phyloP scores from a whole-genome alignment of 2,797 vertebrate genomes.

The Menidia menidia region DNA sequence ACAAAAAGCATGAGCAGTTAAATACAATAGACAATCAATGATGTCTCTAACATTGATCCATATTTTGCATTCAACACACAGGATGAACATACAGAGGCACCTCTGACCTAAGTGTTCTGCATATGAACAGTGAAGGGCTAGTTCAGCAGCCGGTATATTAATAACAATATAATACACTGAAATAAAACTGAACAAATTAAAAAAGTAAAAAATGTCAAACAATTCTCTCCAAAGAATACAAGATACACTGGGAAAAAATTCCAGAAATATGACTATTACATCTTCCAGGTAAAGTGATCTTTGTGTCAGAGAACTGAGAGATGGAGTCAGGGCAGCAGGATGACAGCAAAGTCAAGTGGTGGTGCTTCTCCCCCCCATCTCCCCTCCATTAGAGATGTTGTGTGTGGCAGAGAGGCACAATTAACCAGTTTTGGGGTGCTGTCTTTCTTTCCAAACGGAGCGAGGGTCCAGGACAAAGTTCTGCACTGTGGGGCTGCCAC shows the following conservation, averaged over 20 bases:
- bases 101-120: constrained; percentile 84
- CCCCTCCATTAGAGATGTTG: constrained; percentile 40
- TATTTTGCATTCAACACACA: constrained; percentile 82
- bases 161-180: constrained; percentile 57
- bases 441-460: constrained; percentile 52
- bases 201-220: constrained; percentile 45
- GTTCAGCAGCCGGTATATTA: constrained; percentile 75
- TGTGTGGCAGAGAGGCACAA: constrained; percentile 47
- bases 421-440: constrained; percentile 63
- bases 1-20: constrained; percentile 76
- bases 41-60: constrained; percentile 80
- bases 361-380: constrained; percentile 20
- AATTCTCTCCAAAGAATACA: constrained; percentile 51
- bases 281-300: constrained; percentile 85
- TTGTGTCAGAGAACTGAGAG: constrained; percentile 78
- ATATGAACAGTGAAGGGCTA: constrained; percentile 82
- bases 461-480: constrained; percentile 68
- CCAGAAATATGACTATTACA: constrained; percentile 82
- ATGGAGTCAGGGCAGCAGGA: constrained; percentile 44
- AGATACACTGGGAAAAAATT: constrained; percentile 77
- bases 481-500: constrained; percentile 65
- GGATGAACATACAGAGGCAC: constrained; percentile 81
- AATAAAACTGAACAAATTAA: constrained; percentile 4
- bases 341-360: constrained; percentile 45
- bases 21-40: constrained; percentile 77